Evolutionary conservation across 2,113 vertebrate species (phyloP).

Genomic region (Ranitomeya variabilis): DNA sequence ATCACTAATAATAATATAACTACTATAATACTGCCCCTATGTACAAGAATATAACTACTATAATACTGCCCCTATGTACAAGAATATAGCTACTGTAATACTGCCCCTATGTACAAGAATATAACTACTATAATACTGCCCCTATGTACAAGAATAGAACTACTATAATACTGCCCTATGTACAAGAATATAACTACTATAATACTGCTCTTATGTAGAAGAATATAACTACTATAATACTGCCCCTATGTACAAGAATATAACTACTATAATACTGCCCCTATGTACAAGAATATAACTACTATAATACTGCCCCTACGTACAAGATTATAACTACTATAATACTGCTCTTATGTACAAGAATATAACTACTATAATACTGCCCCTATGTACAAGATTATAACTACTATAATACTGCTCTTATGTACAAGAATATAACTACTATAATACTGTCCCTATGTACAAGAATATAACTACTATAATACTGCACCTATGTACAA

Average conservation of each 20-base stretch:
- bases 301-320: background rate
- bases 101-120: no score
- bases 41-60: no score
- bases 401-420: slow-evolving; percentile 2
- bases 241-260: background rate
- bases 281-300: slow-evolving; percentile 1
- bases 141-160: no score
- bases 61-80: no score
- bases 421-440: slow-evolving; percentile 2
- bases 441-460: background rate
- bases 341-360: background rate
- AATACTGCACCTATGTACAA: background rate
- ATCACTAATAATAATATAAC: no score
- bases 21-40: no score
- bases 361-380: slow-evolving; percentile 16
- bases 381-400: background rate
- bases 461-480: slow-evolving; percentile 9
- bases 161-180: no score
- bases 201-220: no score
- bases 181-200: no score
- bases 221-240: no score
- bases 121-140: no score
- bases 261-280: background rate
- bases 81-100: no score
- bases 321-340: slow-evolving; percentile 3